Conservation (phyloP, 2,797 vertebrate species). For the Sebastes diaconus region DNA sequence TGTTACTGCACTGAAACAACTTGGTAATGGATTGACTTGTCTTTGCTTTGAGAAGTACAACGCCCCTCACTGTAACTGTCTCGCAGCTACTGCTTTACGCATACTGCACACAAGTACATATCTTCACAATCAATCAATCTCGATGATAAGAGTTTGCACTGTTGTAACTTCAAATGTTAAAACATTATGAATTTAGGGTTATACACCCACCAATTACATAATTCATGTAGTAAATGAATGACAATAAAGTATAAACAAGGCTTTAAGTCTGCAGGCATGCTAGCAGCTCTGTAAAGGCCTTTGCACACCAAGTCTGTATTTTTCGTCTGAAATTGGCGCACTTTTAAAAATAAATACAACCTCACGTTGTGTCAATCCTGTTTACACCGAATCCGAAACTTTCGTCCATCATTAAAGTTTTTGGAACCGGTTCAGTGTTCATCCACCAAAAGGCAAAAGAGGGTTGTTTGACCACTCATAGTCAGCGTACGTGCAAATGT, state of each 20-base stretch:
- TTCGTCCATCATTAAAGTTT: too few species aligned
- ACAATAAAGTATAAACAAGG: background rate
- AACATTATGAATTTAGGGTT: background rate
- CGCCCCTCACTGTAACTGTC: background rate
- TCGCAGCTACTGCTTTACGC: background rate
- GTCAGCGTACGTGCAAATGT: too few species aligned
- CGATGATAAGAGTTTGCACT: background rate
- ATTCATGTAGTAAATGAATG: background rate
- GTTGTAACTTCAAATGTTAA: background rate
- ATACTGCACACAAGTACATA: background rate
- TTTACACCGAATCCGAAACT: too few species aligned
- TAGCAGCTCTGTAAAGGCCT: too few species aligned
- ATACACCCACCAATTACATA: background rate
- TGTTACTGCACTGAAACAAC: conserved; percentile 19
- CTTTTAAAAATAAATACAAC: too few species aligned
- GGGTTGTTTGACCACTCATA: too few species aligned
- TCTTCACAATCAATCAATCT: background rate
- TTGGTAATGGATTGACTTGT: background rate
- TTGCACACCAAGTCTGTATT: too few species aligned
- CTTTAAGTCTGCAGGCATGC: background rate
- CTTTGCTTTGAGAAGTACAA: conserved; percentile 1
- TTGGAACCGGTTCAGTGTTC: too few species aligned
- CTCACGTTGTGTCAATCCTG: too few species aligned
- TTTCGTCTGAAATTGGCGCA: too few species aligned
- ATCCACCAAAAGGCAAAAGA: too few species aligned